phyloP scores from a whole-genome alignment of 1,140 invertebrate species.

The Tetramorium simillimum region DNA sequence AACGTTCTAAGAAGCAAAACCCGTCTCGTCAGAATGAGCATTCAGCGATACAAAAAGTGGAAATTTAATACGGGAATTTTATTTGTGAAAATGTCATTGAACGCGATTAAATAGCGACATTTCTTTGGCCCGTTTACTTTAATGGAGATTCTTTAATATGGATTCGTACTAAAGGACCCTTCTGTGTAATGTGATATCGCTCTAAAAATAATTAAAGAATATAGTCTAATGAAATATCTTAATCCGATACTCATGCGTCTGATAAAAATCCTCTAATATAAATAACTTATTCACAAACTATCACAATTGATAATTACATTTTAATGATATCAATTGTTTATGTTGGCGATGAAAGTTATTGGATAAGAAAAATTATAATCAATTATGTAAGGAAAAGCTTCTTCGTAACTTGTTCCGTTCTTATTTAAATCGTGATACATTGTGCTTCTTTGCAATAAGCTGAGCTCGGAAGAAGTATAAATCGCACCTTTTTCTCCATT shows the following conservation, averaged over 20 bases:
- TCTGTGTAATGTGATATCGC: background rate
- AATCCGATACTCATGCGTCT: background rate
- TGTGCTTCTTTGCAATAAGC: background rate
- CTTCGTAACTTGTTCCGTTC: background rate
- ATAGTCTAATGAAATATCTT: background rate
- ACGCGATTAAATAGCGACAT: background rate
- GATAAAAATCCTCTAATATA: background rate
- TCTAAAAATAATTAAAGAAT: background rate
- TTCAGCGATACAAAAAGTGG: background rate
- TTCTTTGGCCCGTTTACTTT: background rate
- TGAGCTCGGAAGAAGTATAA: background rate
- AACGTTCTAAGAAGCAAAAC: constrained; percentile 56
- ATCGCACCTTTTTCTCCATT: constrained; percentile 33
- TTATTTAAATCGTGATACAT: constrained; percentile 16
- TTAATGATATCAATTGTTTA: background rate
- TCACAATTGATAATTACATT: background rate
- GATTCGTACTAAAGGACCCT: background rate
- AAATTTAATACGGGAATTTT: background rate
- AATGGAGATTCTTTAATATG: background rate
- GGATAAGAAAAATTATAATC: background rate
- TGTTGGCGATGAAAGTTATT: background rate
- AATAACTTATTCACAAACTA: background rate
- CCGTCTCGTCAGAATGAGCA: constrained; percentile 2
- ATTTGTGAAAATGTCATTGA: background rate
- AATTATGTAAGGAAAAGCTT: background rate